phyloP scores from a whole-genome alignment of 2,797 vertebrate genomes.

The Manis pentadactyla region DNA sequence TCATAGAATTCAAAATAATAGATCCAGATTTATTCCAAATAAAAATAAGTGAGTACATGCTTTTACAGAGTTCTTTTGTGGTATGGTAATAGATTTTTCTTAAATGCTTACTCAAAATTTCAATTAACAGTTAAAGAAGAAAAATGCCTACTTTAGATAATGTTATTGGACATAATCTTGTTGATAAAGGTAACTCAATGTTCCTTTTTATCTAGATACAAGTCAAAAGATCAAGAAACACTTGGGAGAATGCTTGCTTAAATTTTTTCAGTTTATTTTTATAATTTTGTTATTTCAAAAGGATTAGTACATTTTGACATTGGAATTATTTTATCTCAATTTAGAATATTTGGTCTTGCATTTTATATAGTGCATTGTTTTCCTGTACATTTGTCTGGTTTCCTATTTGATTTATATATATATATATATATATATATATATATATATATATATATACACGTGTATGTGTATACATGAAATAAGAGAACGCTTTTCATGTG shows the following conservation, averaged over 20 bases:
- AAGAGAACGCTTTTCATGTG: not conserved
- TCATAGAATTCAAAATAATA: not conserved
- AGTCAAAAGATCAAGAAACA: not conserved
- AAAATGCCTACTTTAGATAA: not conserved
- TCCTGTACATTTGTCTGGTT: not conserved
- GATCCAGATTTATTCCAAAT: not conserved
- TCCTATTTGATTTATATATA: not conserved
- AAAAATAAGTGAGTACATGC: not conserved
- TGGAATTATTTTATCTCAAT: not conserved
- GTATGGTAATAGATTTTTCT: not conserved
- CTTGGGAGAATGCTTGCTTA: not conserved
- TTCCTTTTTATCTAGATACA: not conserved
- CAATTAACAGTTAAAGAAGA: not conserved
- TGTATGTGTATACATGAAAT: not conserved
- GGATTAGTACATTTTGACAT: not conserved
- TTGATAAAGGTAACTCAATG: not conserved
- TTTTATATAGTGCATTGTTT: not conserved
- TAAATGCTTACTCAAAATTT: not conserved
- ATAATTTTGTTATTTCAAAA: not conserved
- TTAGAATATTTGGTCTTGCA: not conserved
- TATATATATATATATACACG: no score
- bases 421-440: not conserved
- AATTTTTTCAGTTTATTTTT: not conserved
- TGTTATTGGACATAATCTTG: not conserved
- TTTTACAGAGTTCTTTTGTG: not conserved